Evolutionary conservation across 2,888 invertebrate species (phyloP).

Genomic region (Caenorhabditis macrosperma): DNA sequence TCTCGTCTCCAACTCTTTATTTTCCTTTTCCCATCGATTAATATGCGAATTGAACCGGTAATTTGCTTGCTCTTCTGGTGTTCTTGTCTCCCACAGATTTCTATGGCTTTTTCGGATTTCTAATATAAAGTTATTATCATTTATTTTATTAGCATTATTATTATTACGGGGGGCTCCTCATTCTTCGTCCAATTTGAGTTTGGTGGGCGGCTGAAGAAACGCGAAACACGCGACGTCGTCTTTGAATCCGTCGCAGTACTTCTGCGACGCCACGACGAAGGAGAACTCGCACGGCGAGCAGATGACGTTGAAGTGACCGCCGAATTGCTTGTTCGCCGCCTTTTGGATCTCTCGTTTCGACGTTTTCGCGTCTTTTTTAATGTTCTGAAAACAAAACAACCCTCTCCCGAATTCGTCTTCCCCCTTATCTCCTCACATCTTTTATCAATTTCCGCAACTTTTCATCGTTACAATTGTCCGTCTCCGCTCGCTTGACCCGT

Average conservation of each 20-base stretch:
- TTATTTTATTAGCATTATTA: conserved; percentile 13
- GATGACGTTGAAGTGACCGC: conserved; percentile 69
- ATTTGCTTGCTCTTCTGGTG: conserved; percentile 53
- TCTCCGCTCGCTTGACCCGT: conserved; percentile 46
- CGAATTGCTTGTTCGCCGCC: conserved; percentile 74
- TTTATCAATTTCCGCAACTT: conserved; percentile 61
- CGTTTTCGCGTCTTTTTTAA: conserved; percentile 70
- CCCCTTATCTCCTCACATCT: conserved; percentile 28
- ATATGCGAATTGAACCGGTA: conserved; percentile 50
- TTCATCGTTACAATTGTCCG: conserved; percentile 63
- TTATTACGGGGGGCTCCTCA: conserved; percentile 3
- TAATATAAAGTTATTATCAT: not conserved
- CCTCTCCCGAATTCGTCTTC: too few relatives aligned
- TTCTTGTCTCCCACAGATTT: conserved; percentile 28
- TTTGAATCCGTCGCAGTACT: conserved; percentile 69
- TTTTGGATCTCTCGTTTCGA: conserved; percentile 77
- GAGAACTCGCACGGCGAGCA: conserved; percentile 70
- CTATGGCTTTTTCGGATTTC: conserved; percentile 44
- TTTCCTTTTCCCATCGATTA: conserved; percentile 6
- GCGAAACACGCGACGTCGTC: conserved; percentile 66
- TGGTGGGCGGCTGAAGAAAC: conserved; percentile 62
- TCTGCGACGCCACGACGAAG: conserved; percentile 67
- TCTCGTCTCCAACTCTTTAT: too few relatives aligned
- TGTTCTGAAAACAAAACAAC: conserved; percentile 76
- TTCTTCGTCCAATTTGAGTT: conserved; percentile 47